Evolutionary conservation across 2,888 invertebrate species (phyloP), one percentile per base, ranked within the genome.

Genomic region (Volucella zonaria): DNA sequence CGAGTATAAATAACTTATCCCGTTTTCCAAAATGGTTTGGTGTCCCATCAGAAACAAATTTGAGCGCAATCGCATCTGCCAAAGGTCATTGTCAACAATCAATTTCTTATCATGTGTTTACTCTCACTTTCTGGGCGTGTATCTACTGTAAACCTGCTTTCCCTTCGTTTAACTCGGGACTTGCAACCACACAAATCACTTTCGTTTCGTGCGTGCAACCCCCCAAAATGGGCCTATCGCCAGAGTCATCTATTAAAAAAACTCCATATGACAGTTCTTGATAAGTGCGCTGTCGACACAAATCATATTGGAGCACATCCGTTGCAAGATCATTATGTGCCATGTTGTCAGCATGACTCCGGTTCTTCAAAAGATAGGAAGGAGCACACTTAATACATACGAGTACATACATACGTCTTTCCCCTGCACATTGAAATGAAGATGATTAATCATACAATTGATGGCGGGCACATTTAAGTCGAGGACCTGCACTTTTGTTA

Each of bases 261-360:
- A 51, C 54, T 59, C 40, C 54, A 0, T 47, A 52, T 54, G 64
- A 71, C 70, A 75, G 59, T 71, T 81, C 42, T 52, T 59, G 81
- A 81, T 81, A 76, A 81, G 66, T 75, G 59, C 56, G 68, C 61
- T 56, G 31, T 31, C 31, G 52, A 76, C 70, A 81, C 76, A 81
- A 81, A 81, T 75, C 81, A 76, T 66, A 61, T 31, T 58, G 51
- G 31, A 47, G 42, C 40, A 54, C 61, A 67, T 67, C 54, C 64
- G 64, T 64, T 74, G 43, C 66, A 66, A 75, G 64, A 52, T 71
- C 47, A 54, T 64, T 59, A 70, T 45, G 45, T 15, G 43, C 14
- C 14, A 61, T 42, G 58, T 15, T 45, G 42, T 15, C 43, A 14
- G 58, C 14, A 74, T 18, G 2, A 31, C 12, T 11, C 8, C 14